These are phyloP conservation scores for Prorops nasuta DNA, from an alignment of 1,140 invertebrate species.

Conservation along the genomic window DNA sequence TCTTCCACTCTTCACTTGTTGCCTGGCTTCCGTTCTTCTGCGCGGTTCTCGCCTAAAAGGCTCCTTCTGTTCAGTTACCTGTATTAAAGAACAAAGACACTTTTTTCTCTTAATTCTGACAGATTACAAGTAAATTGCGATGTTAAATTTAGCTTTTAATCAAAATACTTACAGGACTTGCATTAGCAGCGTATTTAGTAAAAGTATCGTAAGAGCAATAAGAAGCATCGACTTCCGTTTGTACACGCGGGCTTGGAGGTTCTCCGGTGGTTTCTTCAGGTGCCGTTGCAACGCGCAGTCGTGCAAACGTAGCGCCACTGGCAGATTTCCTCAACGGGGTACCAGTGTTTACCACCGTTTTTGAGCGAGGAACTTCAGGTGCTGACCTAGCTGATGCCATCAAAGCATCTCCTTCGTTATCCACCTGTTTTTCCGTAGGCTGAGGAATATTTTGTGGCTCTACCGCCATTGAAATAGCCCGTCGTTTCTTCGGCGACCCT, in stretches of 20 bases:
- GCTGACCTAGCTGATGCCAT: constrained; percentile 56
- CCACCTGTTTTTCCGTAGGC: constrained; percentile 51
- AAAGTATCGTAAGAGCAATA: constrained; percentile 58
- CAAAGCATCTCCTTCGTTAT: constrained; percentile 58
- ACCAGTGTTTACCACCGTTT: constrained; percentile 39
- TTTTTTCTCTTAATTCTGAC: neutral
- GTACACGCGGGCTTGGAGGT: constrained; percentile 59
- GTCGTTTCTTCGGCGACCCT: constrained; percentile 58
- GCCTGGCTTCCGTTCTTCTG: constrained; percentile 40
- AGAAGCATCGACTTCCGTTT: constrained; percentile 62
- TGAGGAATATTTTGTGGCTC: constrained; percentile 45
- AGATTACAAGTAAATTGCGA: neutral
- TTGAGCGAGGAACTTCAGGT: constrained; percentile 47
- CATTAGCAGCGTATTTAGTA: constrained; percentile 50
- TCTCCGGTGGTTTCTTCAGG: constrained; percentile 47
- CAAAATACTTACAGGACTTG: constrained; percentile 54
- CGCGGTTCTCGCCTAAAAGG: constrained; percentile 51
- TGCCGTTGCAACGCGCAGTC: constrained; percentile 45
- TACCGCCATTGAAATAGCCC: constrained; percentile 58
- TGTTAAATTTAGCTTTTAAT: neutral
- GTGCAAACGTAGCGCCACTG: constrained; percentile 50
- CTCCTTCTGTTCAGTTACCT: constrained; percentile 53
- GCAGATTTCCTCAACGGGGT: constrained; percentile 48
- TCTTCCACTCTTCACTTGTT: constrained; percentile 46
- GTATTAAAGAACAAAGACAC: neutral